A percentile compares a stretch with the other conserved stretches of the same genome.
Evolutionary conservation across 2,888 invertebrate genomes (phyloP).

Genomic region (Ophioninae sp.): DNA sequence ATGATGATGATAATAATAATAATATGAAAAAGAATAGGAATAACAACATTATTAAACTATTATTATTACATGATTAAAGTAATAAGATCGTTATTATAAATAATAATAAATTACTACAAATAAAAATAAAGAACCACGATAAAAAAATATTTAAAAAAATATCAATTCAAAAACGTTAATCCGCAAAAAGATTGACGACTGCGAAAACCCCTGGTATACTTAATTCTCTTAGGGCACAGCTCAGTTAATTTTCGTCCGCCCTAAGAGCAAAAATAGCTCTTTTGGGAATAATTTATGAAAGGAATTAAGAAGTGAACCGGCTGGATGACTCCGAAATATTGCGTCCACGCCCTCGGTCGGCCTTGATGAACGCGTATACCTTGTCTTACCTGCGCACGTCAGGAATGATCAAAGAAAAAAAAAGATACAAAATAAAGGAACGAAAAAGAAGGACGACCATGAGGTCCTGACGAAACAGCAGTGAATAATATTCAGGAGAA

Average conservation of each 20-base stretch:
- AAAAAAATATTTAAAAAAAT: constrained; percentile 31
- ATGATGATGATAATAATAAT: too few species aligned
- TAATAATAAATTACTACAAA: too few species aligned
- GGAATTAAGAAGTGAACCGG: constrained; percentile 61
- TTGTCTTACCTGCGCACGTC: constrained; percentile 31
- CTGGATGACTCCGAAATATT: constrained; percentile 60
- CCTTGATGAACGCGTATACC: constrained; percentile 33
- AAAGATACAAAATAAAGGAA: constrained; percentile 22
- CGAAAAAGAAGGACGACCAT: constrained; percentile 36
- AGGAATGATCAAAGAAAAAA: constrained; percentile 21
- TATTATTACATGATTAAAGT: too few species aligned
- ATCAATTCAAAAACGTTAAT: too few species aligned
- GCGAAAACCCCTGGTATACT: constrained; percentile 34
- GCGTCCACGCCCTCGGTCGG: constrained; percentile 57
- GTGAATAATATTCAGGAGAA: constrained; percentile 47
- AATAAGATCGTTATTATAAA: too few species aligned
- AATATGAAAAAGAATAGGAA: too few species aligned
- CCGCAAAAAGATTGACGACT: constrained; percentile 49
- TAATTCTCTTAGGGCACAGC: constrained; percentile 23
- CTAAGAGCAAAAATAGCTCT: constrained; percentile 27
- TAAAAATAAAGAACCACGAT: neutral
- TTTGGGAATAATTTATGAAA: constrained; percentile 61
- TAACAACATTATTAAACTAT: too few species aligned
- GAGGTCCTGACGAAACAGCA: constrained; percentile 19
- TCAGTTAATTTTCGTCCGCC: constrained; percentile 5